A percentile compares a stretch with the other conserved stretches of the same genome.
phyloP scores from a whole-genome alignment of 2,113 vertebrate genomes.

The Spheniscus mendiculus region DNA sequence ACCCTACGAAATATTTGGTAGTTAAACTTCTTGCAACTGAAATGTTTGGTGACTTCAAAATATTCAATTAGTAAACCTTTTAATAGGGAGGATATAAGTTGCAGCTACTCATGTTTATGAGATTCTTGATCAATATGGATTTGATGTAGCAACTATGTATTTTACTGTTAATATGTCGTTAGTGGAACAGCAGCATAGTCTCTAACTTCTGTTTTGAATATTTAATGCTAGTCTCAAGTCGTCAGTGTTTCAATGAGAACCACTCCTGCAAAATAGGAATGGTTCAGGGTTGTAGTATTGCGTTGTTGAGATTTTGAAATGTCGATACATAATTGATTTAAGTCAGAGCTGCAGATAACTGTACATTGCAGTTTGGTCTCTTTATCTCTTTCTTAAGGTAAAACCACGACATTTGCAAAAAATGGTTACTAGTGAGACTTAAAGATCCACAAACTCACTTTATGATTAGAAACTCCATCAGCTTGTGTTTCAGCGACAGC shows the following conservation, averaged over 20 bases:
- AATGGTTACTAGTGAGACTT: not conserved
- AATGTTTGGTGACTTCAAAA: not conserved
- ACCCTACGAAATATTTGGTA: not conserved
- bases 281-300: not conserved
- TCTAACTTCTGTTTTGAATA: not conserved
- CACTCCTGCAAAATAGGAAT: not conserved
- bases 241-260: not conserved
- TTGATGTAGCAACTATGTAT: not conserved
- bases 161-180: not conserved
- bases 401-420: not conserved
- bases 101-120: not conserved
- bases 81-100: not conserved
- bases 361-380: not conserved
- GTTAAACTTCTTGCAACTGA: not conserved
- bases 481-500: rapidly evolving
- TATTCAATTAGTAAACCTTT: not conserved
- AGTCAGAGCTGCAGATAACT: not conserved
- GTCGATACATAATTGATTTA: not conserved
- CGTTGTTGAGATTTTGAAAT: not conserved
- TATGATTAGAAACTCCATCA: not conserved
- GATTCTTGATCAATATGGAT: not conserved
- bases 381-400: not conserved
- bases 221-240: not conserved
- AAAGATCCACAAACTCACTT: not conserved
- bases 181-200: not conserved